phyloP scores from a whole-genome alignment of 2,113 vertebrate species.

The Indicator indicator region DNA sequence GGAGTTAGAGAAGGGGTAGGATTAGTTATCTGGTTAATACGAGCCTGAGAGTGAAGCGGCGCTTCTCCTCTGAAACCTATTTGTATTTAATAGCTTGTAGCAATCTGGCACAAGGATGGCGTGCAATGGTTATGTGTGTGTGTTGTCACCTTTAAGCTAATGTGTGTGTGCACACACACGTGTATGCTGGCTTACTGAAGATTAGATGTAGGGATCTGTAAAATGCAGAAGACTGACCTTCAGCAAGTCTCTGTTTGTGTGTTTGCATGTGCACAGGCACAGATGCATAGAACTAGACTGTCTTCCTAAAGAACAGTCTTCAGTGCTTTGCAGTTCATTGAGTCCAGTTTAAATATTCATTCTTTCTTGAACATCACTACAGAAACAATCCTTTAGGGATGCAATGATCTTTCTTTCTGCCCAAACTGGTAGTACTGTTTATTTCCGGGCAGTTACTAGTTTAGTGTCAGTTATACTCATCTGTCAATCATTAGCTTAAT shows the following conservation, averaged over 20 bases:
- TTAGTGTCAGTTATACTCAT: not conserved
- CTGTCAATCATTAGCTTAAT: not conserved
- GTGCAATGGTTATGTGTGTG: not conserved
- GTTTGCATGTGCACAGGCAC: fast-evolving
- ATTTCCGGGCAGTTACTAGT: fast-evolving
- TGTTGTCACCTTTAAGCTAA: not conserved
- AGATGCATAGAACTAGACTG: fast-evolving
- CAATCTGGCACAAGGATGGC: not conserved
- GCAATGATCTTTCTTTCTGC: not conserved
- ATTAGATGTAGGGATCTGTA: not conserved
- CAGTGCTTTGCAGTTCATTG: not conserved
- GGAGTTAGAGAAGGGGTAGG: fast-evolving
- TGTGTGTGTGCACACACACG: too few species aligned
- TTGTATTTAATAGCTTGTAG: fast-evolving
- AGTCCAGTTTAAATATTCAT: fast-evolving
- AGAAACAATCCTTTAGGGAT: fast-evolving
- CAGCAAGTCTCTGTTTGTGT: not conserved
- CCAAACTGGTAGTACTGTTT: not conserved
- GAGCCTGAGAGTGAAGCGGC: not conserved
- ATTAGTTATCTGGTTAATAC: fast-evolving
- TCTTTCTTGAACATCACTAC: not conserved
- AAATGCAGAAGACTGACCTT: not conserved
- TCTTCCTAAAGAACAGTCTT: fast-evolving
- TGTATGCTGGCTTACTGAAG: not conserved
- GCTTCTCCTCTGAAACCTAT: not conserved